Base-by-base conservation (phyloP, 2,797 vertebrate species). In the Eleutherodactylus coqui region DNA sequence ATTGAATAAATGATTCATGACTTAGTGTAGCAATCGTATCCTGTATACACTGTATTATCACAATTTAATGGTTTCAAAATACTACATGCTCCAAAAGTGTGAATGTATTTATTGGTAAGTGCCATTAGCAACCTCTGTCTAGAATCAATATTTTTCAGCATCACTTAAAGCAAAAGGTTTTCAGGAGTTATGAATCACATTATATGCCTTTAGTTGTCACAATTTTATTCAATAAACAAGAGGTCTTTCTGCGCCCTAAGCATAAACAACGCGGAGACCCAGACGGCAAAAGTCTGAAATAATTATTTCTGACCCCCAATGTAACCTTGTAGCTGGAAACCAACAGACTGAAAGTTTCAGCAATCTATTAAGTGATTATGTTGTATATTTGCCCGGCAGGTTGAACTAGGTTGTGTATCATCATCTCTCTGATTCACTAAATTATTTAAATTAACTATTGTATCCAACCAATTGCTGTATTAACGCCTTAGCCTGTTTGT, bases 251-350 rank as follows among this genome's bases (percentile, higher is more conserved):
- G 49, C 62, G 82, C 82, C 82, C 53, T 41, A 11, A 73, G 51
- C 77, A 80, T 75, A 75, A 60, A 79, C 76, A 85, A 76, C 64
- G 21, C 38, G 43, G 27, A 70, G 32, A 47, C 43, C 32, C 58
- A 10, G 21, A 72, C 14, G 69, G 47, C 47, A 70, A n/a, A 73
- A 47, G 70, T 43, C 27, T 85, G 62, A 79, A 73, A 60, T n/a
- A 45, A 85, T 85, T 73, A 55, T 21, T 55, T 49, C 5, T 79
- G 51, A 85, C 77, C 77, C 36, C 27, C 11, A 49, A 85, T 19
- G 32, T 27, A 27, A 85, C 75, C 75, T 29, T 16, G 5, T 47
- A 60, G 49, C 64, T 43, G 8, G 34, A 45, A 76, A 32, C 36
- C 29, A 38, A 27, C 38, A 45, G 3, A 47, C 17, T 58, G 49